Conservation (phyloP, 2,113 vertebrate genomes). For the Cathartes aura region DNA sequence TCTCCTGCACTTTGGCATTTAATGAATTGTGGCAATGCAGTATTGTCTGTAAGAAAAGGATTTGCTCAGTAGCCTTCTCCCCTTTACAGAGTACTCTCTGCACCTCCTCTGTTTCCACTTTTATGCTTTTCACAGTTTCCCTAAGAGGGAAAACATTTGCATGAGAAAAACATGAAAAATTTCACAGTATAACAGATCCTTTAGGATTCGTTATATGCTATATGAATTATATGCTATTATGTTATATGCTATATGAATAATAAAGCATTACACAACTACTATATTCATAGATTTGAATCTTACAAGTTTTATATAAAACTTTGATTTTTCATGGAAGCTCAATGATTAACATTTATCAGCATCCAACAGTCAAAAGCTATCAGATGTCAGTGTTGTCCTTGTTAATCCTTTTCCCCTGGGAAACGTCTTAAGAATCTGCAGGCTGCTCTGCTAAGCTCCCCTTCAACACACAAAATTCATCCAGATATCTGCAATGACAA, state of each 20-base stretch:
- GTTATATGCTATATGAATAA: not conserved
- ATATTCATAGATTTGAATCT: not conserved
- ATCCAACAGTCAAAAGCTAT: constrained; percentile 46
- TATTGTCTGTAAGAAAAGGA: not conserved
- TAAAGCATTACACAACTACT: not conserved
- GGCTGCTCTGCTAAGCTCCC: constrained; percentile 9
- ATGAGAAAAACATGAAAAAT: not conserved
- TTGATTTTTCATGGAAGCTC: not conserved
- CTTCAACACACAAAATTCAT: not conserved
- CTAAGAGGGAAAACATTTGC: not conserved
- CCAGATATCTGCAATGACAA: constrained; percentile 3
- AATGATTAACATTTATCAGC: constrained; percentile 17
- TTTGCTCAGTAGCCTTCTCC: not conserved
- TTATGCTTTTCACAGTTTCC: not conserved
- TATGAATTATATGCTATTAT: not conserved
- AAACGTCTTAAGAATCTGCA: constrained; percentile 26
- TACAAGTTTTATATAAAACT: not conserved
- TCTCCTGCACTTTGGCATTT: not conserved
- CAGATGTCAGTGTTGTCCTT: constrained; percentile 8
- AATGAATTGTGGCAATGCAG: not conserved
- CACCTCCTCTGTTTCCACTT: not conserved
- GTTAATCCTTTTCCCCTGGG: not conserved
- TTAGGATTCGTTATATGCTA: not conserved
- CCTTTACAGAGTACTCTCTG: not conserved
- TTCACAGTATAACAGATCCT: not conserved